A percentile compares a stretch with the other conserved stretches of the same genome.
Evolutionary conservation across 1,140 invertebrate genomes (phyloP).

Genomic region (Apocrypta bakeri): DNA sequence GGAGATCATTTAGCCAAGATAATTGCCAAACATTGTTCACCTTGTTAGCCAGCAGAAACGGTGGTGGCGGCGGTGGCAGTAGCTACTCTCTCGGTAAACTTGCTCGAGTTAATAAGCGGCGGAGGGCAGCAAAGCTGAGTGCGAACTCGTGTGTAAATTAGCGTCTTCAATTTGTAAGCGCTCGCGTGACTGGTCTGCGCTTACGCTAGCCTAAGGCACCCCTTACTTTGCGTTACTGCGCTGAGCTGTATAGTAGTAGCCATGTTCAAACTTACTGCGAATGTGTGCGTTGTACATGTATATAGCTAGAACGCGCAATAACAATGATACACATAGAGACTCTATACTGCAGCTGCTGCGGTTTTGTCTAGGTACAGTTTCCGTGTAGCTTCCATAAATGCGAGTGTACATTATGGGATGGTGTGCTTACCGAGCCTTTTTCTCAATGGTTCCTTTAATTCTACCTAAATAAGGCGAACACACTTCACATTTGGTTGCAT

Average conservation of each 20-base stretch:
- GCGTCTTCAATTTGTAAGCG: slow-evolving; percentile 72
- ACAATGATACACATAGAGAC: too few species aligned
- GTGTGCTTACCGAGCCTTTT: too few species aligned
- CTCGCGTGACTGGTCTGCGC: slow-evolving; percentile 63
- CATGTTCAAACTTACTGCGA: background rate
- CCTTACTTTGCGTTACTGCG: background rate
- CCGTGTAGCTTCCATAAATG: too few species aligned
- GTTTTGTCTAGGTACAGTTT: background rate
- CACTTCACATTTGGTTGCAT: too few species aligned
- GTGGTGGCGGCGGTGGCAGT: background rate
- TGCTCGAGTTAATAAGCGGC: slow-evolving; percentile 71
- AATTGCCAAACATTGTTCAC: slow-evolving; percentile 75
- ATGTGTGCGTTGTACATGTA: background rate
- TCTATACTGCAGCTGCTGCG: background rate
- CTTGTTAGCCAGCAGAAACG: slow-evolving; percentile 68
- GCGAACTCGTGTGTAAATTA: slow-evolving; percentile 71
- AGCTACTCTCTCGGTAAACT: slow-evolving; percentile 59
- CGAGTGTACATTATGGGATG: too few species aligned
- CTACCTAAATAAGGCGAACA: too few species aligned
- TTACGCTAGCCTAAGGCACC: slow-evolving; percentile 3
- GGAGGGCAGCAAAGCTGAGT: slow-evolving; percentile 52
- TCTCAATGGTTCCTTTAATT: too few species aligned
- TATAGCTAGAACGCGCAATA: slow-evolving; percentile 17
- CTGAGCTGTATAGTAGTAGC: background rate
- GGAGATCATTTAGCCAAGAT: slow-evolving; percentile 73